phyloP scores from a whole-genome alignment of 2,888 invertebrate species.

The Pristionchus fissidentatus region DNA sequence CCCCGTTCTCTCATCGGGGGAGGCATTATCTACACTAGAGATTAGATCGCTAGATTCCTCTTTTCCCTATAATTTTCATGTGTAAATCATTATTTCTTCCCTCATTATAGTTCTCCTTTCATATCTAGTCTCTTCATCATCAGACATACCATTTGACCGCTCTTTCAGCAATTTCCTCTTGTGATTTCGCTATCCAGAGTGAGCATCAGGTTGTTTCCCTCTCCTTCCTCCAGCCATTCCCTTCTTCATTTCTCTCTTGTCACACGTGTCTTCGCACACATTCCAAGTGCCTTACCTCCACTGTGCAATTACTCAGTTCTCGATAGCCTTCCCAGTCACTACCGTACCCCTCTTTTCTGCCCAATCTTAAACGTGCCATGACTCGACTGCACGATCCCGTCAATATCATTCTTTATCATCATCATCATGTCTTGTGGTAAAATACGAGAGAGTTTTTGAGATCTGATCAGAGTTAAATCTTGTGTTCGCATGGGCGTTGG shows the following conservation, averaged over 20 bases:
- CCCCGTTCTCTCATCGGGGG: conserved; percentile 7
- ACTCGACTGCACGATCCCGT: conserved; percentile 2
- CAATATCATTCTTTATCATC: conserved; percentile 12
- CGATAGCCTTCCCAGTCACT: background rate
- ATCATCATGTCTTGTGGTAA: conserved; percentile 17
- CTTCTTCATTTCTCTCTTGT: background rate
- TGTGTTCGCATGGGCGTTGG: background rate
- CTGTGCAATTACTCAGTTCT: conserved; percentile 38
- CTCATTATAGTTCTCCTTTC: no score
- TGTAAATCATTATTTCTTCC: no score
- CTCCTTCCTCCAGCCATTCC: background rate
- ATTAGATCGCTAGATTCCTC: background rate
- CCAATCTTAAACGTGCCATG: background rate
- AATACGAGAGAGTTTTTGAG: conserved; percentile 40
- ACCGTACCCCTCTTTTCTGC: conserved; percentile 22
- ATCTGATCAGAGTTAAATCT: conserved; percentile 35
- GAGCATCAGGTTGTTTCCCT: conserved; percentile 33
- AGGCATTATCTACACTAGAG: background rate
- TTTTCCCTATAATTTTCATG: background rate
- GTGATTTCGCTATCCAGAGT: background rate
- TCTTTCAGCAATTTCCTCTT: background rate
- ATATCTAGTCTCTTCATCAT: background rate
- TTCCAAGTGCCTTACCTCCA: conserved; percentile 31
- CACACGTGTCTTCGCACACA: background rate
- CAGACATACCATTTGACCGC: background rate